phyloP scores from a whole-genome alignment of 1,140 invertebrate genomes.

The Leptinotarsa undecemlineata region DNA sequence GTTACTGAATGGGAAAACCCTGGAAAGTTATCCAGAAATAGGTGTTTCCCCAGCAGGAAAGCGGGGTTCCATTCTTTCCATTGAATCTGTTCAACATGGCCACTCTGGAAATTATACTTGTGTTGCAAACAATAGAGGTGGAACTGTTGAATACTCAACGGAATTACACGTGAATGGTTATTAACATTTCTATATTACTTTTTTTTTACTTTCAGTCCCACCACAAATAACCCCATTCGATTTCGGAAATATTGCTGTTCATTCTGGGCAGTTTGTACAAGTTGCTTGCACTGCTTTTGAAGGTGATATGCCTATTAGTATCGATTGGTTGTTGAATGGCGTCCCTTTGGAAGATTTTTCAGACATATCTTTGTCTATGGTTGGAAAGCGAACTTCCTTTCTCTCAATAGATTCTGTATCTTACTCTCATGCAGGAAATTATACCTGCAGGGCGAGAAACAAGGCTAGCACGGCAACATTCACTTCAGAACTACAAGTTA shows the following conservation, averaged over 20 bases:
- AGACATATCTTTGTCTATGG: slow-evolving; percentile 53
- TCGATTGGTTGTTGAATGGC: slow-evolving; percentile 63
- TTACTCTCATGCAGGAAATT: slow-evolving; percentile 76
- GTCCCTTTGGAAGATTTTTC: slow-evolving; percentile 52
- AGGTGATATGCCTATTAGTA: slow-evolving; percentile 67
- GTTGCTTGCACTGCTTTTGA: slow-evolving; percentile 68
- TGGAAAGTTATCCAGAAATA: slow-evolving; percentile 56
- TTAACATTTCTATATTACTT: slow-evolving; percentile 4
- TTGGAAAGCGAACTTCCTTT: slow-evolving; percentile 71
- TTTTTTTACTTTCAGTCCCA: slow-evolving; percentile 28
- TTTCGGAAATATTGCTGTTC: slow-evolving; percentile 60
- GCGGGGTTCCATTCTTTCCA: slow-evolving; percentile 66
- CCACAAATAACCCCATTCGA: slow-evolving; percentile 62
- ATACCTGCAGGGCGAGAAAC: slow-evolving; percentile 78
- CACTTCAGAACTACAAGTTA: slow-evolving; percentile 67
- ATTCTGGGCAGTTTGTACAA: slow-evolving; percentile 69
- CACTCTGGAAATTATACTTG: slow-evolving; percentile 78
- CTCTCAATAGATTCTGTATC: slow-evolving; percentile 76
- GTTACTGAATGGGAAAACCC: slow-evolving; percentile 65
- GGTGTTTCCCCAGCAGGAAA: slow-evolving; percentile 57
- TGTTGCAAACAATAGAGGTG: slow-evolving; percentile 68
- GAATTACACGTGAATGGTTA: slow-evolving; percentile 66
- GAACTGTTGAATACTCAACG: slow-evolving; percentile 66
- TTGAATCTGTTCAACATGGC: slow-evolving; percentile 66
- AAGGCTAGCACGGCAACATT: slow-evolving; percentile 71